Conservation (phyloP, 2,113 vertebrate species). For the sheep (Ovis aries) region ARS-UI_Ramb_v3.0 NC_056055.1:97990001-97990500, state of each 20-base stretch:
- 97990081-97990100: background rate
- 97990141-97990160: background rate
- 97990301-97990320: background rate
- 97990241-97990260: background rate
- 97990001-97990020: background rate
- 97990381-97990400: background rate
- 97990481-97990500: background rate
- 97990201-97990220: background rate
- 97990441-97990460: background rate
- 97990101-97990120: background rate
- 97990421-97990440: background rate
- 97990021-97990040: background rate
- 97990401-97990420: background rate
- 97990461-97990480: background rate
- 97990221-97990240: background rate
- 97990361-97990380: background rate
- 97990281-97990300: background rate
- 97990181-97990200: background rate
- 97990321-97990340: background rate
- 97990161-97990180: background rate
- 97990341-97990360: background rate
- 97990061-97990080: background rate
- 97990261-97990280: constrained; percentile 1
- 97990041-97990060: background rate
- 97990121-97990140: background rate